A percentile compares a stretch with the other conserved stretches of the same genome.
These are phyloP conservation scores for Pyrocephalus nanus DNA, from an alignment of 2,797 vertebrate genomes.

Conservation along the genomic window DNA sequence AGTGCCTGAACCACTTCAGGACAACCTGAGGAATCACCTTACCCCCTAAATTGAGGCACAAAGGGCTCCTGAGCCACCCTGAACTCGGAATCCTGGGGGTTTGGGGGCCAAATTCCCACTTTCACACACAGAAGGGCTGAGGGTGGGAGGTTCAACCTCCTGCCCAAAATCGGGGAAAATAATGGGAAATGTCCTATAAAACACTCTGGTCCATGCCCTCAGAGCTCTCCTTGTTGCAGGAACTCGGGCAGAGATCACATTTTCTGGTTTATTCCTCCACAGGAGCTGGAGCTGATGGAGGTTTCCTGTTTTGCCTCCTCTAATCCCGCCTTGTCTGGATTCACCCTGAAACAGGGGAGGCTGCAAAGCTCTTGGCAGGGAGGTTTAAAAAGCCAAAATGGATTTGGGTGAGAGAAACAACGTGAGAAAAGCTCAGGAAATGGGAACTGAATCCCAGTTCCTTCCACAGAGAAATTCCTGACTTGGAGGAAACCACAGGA, in stretches of 20 bases:
- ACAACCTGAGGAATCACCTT: slow-evolving; percentile 7
- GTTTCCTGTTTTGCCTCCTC: neutral
- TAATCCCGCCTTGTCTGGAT: neutral
- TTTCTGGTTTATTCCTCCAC: neutral
- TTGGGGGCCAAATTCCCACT: neutral
- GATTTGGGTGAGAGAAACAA: neutral
- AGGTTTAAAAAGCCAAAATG: neutral
- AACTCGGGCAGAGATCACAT: neutral
- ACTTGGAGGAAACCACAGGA: neutral
- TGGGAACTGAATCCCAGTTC: fast-evolving
- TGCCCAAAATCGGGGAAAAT: neutral
- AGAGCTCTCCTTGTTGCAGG: neutral
- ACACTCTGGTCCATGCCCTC: neutral
- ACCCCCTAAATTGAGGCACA: slow-evolving; percentile 6
- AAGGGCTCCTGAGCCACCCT: slow-evolving; percentile 8
- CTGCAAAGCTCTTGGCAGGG: neutral
- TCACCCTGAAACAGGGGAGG: neutral
- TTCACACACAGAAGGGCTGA: neutral
- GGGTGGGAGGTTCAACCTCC: neutral
- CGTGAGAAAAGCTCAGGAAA: neutral
- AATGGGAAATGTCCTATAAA: neutral
- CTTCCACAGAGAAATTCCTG: neutral
- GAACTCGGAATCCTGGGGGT: too few relatives aligned
- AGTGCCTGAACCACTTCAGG: neutral
- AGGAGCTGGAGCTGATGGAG: neutral